Evolutionary conservation across 2,888 invertebrate genomes (phyloP), one percentile per base, ranked within the genome.

Genomic region (Aphidoletes aphidimyza): DNA sequence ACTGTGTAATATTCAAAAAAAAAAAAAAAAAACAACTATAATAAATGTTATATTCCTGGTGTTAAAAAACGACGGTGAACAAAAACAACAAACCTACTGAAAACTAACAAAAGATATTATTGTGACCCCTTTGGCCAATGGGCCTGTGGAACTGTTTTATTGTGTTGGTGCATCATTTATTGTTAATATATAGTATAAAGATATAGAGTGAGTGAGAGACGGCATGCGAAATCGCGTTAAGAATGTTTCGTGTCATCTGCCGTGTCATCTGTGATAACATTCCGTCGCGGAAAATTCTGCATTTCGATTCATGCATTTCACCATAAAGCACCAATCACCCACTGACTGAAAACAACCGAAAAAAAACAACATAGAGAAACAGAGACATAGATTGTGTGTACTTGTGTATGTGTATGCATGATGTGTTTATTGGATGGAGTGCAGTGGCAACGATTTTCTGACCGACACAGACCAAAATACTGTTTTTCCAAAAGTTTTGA

Each of bases 251-350:
- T 69, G 69, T 69, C 69, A 69, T 69, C 69, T 69, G 69, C 30
- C 26, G 69, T n/a, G n/a, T 30, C 69, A 69, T n/a, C n/a, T 69
- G 69, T 69, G 69, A 69, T 69, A 34, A 69, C 69, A 69, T 69
- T 69, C 69, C 69, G 69, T 30, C 69, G 69, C 69, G 69, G n/a
- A 69, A 69, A 69, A 69, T 69, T 69, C 69, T 69, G 69, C 69
- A 69, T 69, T 69, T 69, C 69, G 17, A 30, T 26, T 34, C 34
- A 69, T 69, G 69, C 69, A 69, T 30, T 69, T 26, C 34, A 34
- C 34, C 30, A 69, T 30, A n/a, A 69, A 69, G n/a, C 8, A 34
- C 69, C 69, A 0, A 69, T 69, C 34, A n/a, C 11, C 14, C 30
- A n/a, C 69, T 26, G 34, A 69, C 69, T 30, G 11, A 0, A 6